phyloP scores from a whole-genome alignment of 2,113 vertebrate species.

The Saguinus midas region DNA sequence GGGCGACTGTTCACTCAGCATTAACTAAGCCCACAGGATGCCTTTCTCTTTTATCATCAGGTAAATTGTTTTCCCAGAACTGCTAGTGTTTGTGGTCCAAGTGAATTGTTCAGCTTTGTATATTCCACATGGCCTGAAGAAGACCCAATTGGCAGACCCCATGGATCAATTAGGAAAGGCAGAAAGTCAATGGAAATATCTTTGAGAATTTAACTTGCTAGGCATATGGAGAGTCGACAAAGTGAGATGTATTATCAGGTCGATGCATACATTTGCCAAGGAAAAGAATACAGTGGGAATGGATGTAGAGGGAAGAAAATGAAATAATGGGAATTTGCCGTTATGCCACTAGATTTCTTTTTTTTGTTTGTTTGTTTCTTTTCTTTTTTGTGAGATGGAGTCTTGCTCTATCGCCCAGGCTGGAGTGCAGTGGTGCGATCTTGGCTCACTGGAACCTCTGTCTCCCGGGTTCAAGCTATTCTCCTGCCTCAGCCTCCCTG shows the following conservation, averaged over 20 bases:
- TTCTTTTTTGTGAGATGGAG: too few species aligned
- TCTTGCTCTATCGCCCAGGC: too few species aligned
- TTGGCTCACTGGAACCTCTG: too few species aligned
- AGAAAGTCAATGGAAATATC: neutral
- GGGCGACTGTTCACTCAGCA: neutral
- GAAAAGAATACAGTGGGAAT: conserved; percentile 4
- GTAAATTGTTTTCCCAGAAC: conserved; percentile 51
- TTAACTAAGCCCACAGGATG: conserved; percentile 45
- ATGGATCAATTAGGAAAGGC: neutral
- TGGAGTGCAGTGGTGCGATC: too few species aligned
- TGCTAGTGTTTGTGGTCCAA: neutral
- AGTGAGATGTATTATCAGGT: conserved; percentile 7
- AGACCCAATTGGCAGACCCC: neutral
- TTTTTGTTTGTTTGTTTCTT: neutral
- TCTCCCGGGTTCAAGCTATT: too few species aligned
- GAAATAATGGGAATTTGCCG: neutral
- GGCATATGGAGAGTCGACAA: neutral
- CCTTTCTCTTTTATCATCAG: neutral
- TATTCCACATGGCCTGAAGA: neutral
- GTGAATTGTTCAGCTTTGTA: neutral
- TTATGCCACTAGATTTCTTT: neutral
- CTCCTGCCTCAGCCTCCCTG: too few species aligned
- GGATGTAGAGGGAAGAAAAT: neutral
- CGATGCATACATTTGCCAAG: conserved; percentile 39
- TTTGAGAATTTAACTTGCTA: neutral